These are phyloP conservation scores for Percopsis transmontana DNA, from an alignment of 2,113 vertebrate species.

Conservation along the genomic window DNA sequence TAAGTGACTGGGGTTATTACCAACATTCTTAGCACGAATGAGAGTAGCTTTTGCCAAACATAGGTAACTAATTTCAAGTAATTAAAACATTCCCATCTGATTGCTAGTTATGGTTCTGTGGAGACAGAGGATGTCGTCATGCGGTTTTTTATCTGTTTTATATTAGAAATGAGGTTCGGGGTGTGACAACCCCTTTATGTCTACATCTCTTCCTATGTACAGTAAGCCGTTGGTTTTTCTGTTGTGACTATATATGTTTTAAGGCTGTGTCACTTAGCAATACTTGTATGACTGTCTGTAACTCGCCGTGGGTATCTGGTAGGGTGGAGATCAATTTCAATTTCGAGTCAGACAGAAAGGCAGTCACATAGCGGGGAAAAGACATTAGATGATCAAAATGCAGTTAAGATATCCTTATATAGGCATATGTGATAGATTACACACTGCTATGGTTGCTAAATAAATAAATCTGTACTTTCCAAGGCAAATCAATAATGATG, in stretches of 20 bases:
- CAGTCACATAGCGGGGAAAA: background rate
- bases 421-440: too few relatives aligned
- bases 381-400: background rate
- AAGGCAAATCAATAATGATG: too few relatives aligned
- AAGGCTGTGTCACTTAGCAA: conserved; percentile 41
- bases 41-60: background rate
- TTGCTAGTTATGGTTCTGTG: background rate
- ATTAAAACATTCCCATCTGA: background rate
- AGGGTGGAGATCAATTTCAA: conserved; percentile 45
- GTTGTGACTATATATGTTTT: conserved; percentile 10
- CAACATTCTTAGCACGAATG: conserved; percentile 15
- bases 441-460: too few relatives aligned
- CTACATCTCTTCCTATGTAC: conserved; percentile 47
- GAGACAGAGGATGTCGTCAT: background rate
- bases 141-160: conserved; percentile 11
- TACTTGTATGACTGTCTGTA: conserved; percentile 49
- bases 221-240: conserved; percentile 30
- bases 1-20: conserved; percentile 52
- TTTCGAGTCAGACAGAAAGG: conserved; percentile 55
- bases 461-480: too few relatives aligned
- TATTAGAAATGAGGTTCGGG: conserved; percentile 38
- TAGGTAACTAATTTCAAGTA: background rate
- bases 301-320: background rate
- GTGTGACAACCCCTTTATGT: conserved; percentile 52
- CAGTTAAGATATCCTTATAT: too few relatives aligned